Conservation (phyloP, 2,888 invertebrate genomes). For the Macaria liturata region DNA sequence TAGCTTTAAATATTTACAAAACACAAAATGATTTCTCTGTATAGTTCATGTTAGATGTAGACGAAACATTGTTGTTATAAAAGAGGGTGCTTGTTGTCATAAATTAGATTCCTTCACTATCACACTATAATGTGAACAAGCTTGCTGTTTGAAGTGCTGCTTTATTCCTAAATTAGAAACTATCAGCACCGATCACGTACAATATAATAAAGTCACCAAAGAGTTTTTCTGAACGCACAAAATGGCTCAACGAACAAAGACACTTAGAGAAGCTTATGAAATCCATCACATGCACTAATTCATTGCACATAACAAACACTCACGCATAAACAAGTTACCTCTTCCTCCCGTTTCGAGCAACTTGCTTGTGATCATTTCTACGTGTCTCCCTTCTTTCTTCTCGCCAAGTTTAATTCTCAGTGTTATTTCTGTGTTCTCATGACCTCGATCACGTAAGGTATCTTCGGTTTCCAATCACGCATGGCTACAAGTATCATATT, state of each 20-base stretch:
- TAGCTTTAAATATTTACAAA: slow-evolving; percentile 53
- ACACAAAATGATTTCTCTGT: slow-evolving; percentile 52
- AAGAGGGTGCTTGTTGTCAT: slow-evolving; percentile 53
- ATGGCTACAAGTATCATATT: slow-evolving; percentile 71
- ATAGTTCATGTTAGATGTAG: slow-evolving; percentile 60
- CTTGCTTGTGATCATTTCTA: slow-evolving; percentile 58
- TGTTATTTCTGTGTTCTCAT: slow-evolving; percentile 65
- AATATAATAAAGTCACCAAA: too few relatives aligned
- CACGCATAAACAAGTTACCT: slow-evolving; percentile 64
- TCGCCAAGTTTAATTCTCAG: slow-evolving; percentile 54
- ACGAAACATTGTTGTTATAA: slow-evolving; percentile 39
- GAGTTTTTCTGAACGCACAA: slow-evolving; percentile 58
- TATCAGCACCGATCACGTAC: slow-evolving; percentile 18
- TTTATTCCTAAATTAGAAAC: slow-evolving; percentile 6
- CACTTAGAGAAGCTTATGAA: slow-evolving; percentile 61
- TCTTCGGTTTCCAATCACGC: slow-evolving; percentile 63
- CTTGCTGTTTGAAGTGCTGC: slow-evolving; percentile 26
- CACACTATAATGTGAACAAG: slow-evolving; percentile 18
- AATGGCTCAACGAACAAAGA: slow-evolving; percentile 66
- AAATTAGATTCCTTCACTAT: slow-evolving; percentile 24
- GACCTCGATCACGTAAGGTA: slow-evolving; percentile 58
- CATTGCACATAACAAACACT: slow-evolving; percentile 65
- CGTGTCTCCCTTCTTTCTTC: slow-evolving; percentile 61
- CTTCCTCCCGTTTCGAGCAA: slow-evolving; percentile 51
- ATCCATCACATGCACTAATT: slow-evolving; percentile 58